Evolutionary conservation across 2,888 invertebrate genomes (phyloP), one percentile per base, ranked within the genome.

Genomic region (Theretra japonica): DNA sequence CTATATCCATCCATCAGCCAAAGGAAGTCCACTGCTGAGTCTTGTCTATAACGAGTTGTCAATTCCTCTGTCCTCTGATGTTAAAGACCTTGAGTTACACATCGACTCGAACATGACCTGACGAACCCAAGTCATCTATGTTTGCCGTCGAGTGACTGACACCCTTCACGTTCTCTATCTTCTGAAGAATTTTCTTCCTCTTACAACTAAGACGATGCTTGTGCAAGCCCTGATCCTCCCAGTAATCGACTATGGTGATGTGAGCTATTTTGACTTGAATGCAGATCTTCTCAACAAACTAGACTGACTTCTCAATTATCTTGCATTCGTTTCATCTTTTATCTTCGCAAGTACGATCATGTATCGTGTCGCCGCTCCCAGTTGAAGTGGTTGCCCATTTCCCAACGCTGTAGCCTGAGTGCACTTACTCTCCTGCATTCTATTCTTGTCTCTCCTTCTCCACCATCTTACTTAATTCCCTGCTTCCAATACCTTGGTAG

Each of bases 321-420:
- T n/a, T 58, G n/a, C n/a, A 58, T 58, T 58, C 15, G 58, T 23
- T 58, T 58, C 23, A 58, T 58, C 11, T 58, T 58, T 23, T n/a
- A 58, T 58, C n/a, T 58, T 19, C n/a, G 58, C 28, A 28, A 28
- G 28, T 28, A 28, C 3, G 28, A 28, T 28, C 28, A 28, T 28
- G 28, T 28, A 28, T n/a, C 58, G 23, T 58, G 7, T 23, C n/a
- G 23, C 11, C 58, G 58, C 23, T 58, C 58, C n/a, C n/a, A 58
- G 5, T 58, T 58, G n/a, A 30, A 56, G 56, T 23, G 53, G 68
- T 68, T 56, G 11, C 19, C 50, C 53, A 68, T 68, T 68, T n/a
- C n/a, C n/a, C 58, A 58, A 58, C 58, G 58, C 58, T n/a, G 58
- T n/a, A 23, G 23, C n/a, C n/a, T 58, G 21, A 78, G 73, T 23